Evolutionary conservation across 2,113 vertebrate genomes (phyloP), one percentile per base, ranked within the genome.

Genomic region (Podarcis cretensis): DNA sequence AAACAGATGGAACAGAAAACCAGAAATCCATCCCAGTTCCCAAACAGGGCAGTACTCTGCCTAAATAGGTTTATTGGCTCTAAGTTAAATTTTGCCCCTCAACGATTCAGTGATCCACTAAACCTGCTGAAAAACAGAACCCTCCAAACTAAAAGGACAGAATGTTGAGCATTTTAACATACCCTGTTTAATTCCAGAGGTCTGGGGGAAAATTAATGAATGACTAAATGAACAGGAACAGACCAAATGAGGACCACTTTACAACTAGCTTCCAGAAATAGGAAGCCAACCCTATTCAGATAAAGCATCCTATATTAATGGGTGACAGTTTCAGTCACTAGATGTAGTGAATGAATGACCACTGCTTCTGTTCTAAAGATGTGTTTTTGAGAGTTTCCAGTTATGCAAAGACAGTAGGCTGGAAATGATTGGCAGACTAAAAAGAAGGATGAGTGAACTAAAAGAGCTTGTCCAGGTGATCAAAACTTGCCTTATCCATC

Each of bases 151-250:
- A 54, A 85, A 88, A 81, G 1, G 83, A 1, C 6, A 89, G n/a
- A 86, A 80, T 92, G 92, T 10, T 94, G 94, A 94, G 93, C 89
- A 94, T 94, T 90, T 75, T 79, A 88, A 91, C 83, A 87, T 69
- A 76, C 89, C 66, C 83, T 73, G 54, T 63, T 80, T 91, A 74
- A 30, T 91, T 86, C 79, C 87, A 94, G 84, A 91, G 89, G 74
- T 27, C 8, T 80, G 77, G 32, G 27, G 27, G 40, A 21, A 81
- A 87, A 73, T 85, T 77, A 93, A 94, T 86, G 81, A 91, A 93
- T 89, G 77, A 90, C 83, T 54, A 92, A 77, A 77, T 92, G 63
- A 91, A 91, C 83, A 63, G 88, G n/a, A 89, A 92, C 43, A 80
- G n/a, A 71, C 88, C 86, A 87, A 89, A 87, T 63, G 84, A 54